Evolutionary conservation across 2,888 invertebrate species (phyloP).

Genomic region (Cyaniris semiargus): DNA sequence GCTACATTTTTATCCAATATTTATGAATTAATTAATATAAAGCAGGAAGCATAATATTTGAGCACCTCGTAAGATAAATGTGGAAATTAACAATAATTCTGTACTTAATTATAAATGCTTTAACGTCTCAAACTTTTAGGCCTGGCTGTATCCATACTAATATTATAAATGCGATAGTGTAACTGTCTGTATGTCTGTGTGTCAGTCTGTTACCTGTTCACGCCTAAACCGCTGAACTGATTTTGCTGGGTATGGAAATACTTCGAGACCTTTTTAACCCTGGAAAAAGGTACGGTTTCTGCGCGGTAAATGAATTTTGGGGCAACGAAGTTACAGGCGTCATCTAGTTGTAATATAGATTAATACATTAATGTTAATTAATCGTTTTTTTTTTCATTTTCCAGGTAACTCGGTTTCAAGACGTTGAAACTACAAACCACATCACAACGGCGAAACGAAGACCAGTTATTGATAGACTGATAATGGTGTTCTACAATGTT

Average conservation of each 20-base stretch:
- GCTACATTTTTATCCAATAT: neutral
- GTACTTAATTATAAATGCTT: neutral
- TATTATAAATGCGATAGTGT: no score
- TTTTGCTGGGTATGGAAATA: no score
- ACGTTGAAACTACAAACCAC: constrained; percentile 40
- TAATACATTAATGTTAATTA: no score
- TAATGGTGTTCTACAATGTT: constrained; percentile 46
- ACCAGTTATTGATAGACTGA: constrained; percentile 48
- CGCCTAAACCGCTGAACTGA: no score
- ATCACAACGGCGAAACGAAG: constrained; percentile 47
- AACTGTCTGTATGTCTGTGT: no score
- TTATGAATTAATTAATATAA: neutral
- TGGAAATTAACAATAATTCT: neutral
- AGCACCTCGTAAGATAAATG: neutral
- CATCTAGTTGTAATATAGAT: no score
- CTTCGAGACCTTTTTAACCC: no score
- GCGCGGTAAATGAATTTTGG: no score
- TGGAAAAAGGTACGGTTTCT: no score
- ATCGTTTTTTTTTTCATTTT: neutral
- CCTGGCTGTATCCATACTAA: neutral
- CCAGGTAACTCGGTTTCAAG: constrained; percentile 1
- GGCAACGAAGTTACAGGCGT: no score
- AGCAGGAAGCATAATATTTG: neutral
- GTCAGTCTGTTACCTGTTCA: no score
- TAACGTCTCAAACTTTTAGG: neutral